Evolutionary conservation across 2,888 invertebrate genomes (phyloP), one percentile per base, ranked within the genome.

Genomic region (Dicranocentrus wangi): DNA sequence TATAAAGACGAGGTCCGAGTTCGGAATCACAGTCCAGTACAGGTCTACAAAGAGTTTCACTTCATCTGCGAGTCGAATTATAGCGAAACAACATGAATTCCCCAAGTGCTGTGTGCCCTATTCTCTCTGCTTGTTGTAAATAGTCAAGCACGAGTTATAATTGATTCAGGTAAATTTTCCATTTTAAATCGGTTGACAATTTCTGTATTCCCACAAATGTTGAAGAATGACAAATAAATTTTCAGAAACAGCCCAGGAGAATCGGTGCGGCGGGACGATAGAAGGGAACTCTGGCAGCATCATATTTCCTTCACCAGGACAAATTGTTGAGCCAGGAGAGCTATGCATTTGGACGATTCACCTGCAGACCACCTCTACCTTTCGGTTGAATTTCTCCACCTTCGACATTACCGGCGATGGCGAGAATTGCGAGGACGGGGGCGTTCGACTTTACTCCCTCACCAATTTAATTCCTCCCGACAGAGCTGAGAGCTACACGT

Each of bases 311-410:
- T n/a, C 8, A 8, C 2, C 27, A 51, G 73, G 39, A 7, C 53
- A 51, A 25, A n/a, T 7, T 3, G 15, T 53, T 13, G 2, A 21
- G 1, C 65, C 63, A 1, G 73, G 65, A 0, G 51, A 65, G 21
- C 17, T 53, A 10, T 77, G 77, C 61, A 55, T 69, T 25, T 77
- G 60, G 60, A 77, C 51, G 21, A 69, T 77, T 47, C 68, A 77
- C n/a, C 55, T 77, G 7, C 42, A 68, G 27, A 60, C 60, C n/a
- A 55, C 47, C 13, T 25, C 23, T 5, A 60, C 25, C 19, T 69
- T 77, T 32, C n/a, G 77, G 2, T 21, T 77, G n/a, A 60, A 58
- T 23, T 69, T 77, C n/a, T 21, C 68, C 21, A 69, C 28, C 28
- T 39, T 77, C 3, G 69, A 68, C 39, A 25, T 77, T 13, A 21